Base-by-base conservation (phyloP, 1,140 invertebrate genomes). In the Leptestheria dahalacensis region DNA sequence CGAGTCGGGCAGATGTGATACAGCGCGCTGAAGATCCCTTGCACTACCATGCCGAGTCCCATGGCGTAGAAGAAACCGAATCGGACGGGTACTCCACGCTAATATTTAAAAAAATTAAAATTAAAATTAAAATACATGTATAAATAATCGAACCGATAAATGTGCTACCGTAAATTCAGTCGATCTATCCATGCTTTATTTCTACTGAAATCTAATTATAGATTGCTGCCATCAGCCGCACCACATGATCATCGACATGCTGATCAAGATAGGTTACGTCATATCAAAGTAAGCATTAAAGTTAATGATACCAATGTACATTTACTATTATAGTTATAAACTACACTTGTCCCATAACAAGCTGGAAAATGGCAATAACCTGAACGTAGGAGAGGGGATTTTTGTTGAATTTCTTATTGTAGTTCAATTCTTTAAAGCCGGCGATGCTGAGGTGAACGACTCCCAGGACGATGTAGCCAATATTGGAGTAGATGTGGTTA, bases 401-500 rank as follows among this genome's bases (percentile, higher is more conserved):
- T 18, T 29, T 53, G 3, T 25, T 26, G 24, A 20, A 26, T 28
- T 28, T 26, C 24, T 29, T 55, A 23, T 23, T 52, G 50, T 52
- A 15, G 23, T 25, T 52, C 24, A 25, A 52, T 12, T 55, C 53
- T 28, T 33, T 26, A n/a, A 26, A 33, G n/a, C 21, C 33, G 4
- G 69, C 69, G 24, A 80, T 67, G 3, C 73, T 47, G 1, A 79
- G 66, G 62, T 79, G 80, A 1, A 80, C 66, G 15, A 76, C 55
- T 3, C 91, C 90, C 1, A 93, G 78, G 60, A 89, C 68, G n/a
- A 93, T 70, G 65, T 94, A 95, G 1, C 87, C 87, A 62, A 90
- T 79, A 71, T 94, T 95, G 6, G 88, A 91, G 70, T 83, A 92
- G 11, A 92, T 79, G 69, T 91, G 90, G 74, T 88, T 88, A 29